A percentile compares a stretch with the other conserved stretches of the same genome.
These are phyloP conservation scores for Centropyge bicolor DNA, from an alignment of 2,797 vertebrate genomes.

Conservation along the genomic window DNA sequence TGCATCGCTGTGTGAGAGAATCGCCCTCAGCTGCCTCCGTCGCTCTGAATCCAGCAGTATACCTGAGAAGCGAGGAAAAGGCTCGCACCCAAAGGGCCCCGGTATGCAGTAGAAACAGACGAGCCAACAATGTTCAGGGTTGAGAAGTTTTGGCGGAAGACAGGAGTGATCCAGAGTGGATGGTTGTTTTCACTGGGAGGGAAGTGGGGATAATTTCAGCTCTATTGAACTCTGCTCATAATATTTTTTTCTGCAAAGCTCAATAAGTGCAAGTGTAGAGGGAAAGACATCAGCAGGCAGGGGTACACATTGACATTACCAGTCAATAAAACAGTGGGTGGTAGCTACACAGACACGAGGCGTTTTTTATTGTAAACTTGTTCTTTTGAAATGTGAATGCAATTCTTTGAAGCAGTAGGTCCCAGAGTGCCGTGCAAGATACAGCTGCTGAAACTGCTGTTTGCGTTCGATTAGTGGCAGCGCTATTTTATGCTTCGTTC, in stretches of 20 bases:
- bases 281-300: constrained; percentile 58
- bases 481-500: constrained; percentile 67
- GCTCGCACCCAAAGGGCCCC: constrained; percentile 27
- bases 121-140: constrained; percentile 25
- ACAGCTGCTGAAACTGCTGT: constrained; percentile 60
- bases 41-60: constrained; percentile 55
- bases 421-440: constrained; percentile 55
- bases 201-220: constrained; percentile 52
- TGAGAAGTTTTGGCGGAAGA: constrained; percentile 40
- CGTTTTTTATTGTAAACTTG: constrained; percentile 63
- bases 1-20: constrained; percentile 58
- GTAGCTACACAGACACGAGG: constrained; percentile 54
- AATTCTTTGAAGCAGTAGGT: constrained; percentile 66
- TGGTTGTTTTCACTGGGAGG: constrained; percentile 49
- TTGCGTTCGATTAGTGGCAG: constrained; percentile 69
- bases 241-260: constrained; percentile 69
- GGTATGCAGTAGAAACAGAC: constrained; percentile 13
- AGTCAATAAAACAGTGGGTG: constrained; percentile 75
- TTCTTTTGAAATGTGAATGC: constrained; percentile 70
- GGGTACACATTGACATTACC: constrained; percentile 66
- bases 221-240: constrained; percentile 65
- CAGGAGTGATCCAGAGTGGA: neutral
- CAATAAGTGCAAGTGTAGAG: constrained; percentile 62
- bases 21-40: constrained; percentile 63
- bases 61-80: constrained; percentile 35